These are phyloP conservation scores for Melanotaenia duboulayi DNA, from an alignment of 2,113 vertebrate species.

Conservation along the genomic window DNA sequence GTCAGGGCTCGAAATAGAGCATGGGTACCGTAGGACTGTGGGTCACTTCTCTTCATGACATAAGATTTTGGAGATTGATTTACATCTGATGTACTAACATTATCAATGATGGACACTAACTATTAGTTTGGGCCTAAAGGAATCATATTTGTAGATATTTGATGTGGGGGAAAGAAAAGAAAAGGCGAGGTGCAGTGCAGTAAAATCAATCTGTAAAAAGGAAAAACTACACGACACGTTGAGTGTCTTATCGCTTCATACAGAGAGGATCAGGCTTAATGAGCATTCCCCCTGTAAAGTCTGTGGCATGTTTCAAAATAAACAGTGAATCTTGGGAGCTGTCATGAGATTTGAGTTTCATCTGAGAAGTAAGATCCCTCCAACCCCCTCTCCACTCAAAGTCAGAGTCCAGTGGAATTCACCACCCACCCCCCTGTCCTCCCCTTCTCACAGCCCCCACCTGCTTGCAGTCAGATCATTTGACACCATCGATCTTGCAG, in stretches of 20 bases:
- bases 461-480: conserved; percentile 56
- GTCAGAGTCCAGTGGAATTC: conserved; percentile 67
- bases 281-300: conserved; percentile 43
- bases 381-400: conserved; percentile 9
- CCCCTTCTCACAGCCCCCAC: not conserved
- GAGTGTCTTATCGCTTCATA: conserved; percentile 46
- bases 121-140: not conserved
- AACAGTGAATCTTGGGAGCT: conserved; percentile 65
- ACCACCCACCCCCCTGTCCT: conserved; percentile 8
- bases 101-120: not conserved
- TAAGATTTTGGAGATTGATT: conserved; percentile 23
- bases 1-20: conserved; percentile 71
- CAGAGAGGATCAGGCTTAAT: conserved; percentile 15
- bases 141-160: not conserved
- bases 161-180: not conserved
- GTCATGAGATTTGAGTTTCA: conserved; percentile 80
- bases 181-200: not conserved
- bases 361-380: conserved; percentile 63
- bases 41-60: conserved; percentile 32
- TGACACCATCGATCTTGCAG: conserved; percentile 74
- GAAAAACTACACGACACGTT: not conserved
- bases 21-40: conserved; percentile 24
- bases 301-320: conserved; percentile 75
- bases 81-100: conserved; percentile 3
- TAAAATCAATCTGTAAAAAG: not conserved